These are phyloP conservation scores for Sinella curviseta DNA, from an alignment of 1,140 invertebrate species.

Conservation along the genomic window DNA sequence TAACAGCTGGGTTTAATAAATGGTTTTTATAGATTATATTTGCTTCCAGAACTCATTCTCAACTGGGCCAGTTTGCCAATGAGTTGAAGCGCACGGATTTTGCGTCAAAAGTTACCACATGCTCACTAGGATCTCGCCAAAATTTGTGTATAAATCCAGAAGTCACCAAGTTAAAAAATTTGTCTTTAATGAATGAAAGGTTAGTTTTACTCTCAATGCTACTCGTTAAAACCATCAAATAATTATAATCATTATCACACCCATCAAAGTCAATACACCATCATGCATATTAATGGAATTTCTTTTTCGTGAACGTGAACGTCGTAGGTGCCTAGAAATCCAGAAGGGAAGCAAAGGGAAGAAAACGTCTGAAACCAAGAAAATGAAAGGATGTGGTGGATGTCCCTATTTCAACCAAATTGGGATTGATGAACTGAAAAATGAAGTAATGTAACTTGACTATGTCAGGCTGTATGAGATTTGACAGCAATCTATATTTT, in stretches of 20 bases:
- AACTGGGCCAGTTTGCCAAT: constrained; percentile 87
- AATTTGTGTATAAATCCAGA: constrained; percentile 87
- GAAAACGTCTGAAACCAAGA: constrained; percentile 64
- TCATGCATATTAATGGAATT: not conserved
- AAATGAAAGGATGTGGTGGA: constrained; percentile 55
- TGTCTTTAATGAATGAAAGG: constrained; percentile 87
- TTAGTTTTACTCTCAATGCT: too few relatives aligned
- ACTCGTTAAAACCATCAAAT: constrained; percentile 31
- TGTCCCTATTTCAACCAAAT: constrained; percentile 71
- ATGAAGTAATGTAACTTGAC: too few relatives aligned
- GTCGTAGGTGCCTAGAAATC: constrained; percentile 76
- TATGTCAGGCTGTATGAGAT: too few relatives aligned
- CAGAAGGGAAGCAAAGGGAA: constrained; percentile 69
- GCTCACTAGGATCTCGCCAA: constrained; percentile 85
- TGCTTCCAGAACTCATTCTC: constrained; percentile 94
- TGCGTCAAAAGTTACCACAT: constrained; percentile 68
- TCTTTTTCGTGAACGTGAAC: not conserved
- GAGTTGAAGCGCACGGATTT: constrained; percentile 86
- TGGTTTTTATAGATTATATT: constrained; percentile 77
- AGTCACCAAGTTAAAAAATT: constrained; percentile 73
- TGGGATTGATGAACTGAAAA: constrained; percentile 63
- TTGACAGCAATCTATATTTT: constrained; percentile 57
- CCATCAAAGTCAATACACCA: constrained; percentile 12
- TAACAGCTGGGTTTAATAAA: not conserved
- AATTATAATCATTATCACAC: constrained; percentile 5